These are phyloP conservation scores for Marmota monax DNA, from an alignment of 2,113 vertebrate species.

Conservation along the genomic window DNA sequence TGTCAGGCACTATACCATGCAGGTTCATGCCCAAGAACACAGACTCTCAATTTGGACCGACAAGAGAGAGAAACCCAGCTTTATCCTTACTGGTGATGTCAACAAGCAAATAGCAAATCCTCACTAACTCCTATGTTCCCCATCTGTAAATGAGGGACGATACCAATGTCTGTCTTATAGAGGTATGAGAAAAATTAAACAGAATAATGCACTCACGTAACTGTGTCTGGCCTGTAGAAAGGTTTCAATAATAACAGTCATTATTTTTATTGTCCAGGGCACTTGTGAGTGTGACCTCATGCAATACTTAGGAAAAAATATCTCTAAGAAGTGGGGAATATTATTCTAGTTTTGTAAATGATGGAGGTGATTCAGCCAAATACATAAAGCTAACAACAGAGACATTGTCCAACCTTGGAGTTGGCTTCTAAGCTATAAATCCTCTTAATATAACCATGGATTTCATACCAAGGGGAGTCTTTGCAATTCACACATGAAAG, in stretches of 20 bases:
- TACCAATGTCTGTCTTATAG: rapidly evolving
- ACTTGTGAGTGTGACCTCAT: background rate
- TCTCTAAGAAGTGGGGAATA: background rate
- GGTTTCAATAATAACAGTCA: background rate
- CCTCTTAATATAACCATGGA: background rate
- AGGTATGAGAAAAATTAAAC: background rate
- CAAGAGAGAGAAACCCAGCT: background rate
- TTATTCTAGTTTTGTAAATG: background rate
- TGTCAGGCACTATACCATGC: background rate
- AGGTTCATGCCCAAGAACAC: background rate
- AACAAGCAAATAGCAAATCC: background rate
- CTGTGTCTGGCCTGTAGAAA: background rate
- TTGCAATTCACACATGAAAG: background rate
- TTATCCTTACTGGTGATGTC: background rate
- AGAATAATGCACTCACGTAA: background rate
- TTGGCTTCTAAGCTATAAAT: background rate
- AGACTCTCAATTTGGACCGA: background rate
- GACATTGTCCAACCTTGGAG: background rate
- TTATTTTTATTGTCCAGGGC: background rate
- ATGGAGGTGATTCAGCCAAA: background rate
- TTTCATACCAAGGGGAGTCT: background rate
- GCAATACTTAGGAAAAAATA: background rate
- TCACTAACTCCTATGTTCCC: background rate
- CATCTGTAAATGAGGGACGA: background rate
- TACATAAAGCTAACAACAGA: background rate